Evolutionary conservation across 2,888 invertebrate genomes (phyloP), one percentile per base, ranked within the genome.

Genomic region (Sipha maydis): DNA sequence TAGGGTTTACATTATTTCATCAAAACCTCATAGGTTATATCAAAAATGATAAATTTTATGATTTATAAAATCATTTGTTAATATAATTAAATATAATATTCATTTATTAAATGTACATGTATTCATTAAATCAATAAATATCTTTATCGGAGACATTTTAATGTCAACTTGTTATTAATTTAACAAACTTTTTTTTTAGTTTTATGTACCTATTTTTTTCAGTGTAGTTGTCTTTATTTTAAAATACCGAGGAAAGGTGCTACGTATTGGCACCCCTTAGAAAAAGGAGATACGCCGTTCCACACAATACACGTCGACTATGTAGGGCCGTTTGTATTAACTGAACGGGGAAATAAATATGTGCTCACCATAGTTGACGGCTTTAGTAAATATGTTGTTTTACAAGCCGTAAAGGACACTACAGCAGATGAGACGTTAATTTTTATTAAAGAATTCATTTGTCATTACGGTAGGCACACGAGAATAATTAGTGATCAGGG

Each of bases 401-500:
- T 85, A 3, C 28, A 19, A 41, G 38, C 77, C 3, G 67, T 85
- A 4, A 77, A 25, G 48, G 77, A 77, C 28, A n/a, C n/a, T 2
- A 76, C 41, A 3, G 41, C 76, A 9, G 25, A 25, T 41, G 69
- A 73, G 9, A 75, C 84, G 8, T 14, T 86, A 14, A n/a, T 41
- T 25, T 38, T 25, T 28, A 25, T 85, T 5, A 67, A 48, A 41
- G 56, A 89, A 56, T 83, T 79, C 48, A 83, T 88, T 80, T 75
- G 28, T 25, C 79, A 28, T 28, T 85, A 77, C 14, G 85, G 76
- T 25, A 80, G 34, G 1, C 89, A 80, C 5, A 71, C 21, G 11
- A 38, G 31, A 4, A 85, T 89, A 25, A 56, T 89, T 28, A 79
- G 56, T 31, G 85, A 89, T 38, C 79, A 38, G 67, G 89, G 85